A percentile compares a stretch with the other conserved stretches of the same genome.
These are phyloP conservation scores for Cotesia typhae DNA, from an alignment of 1,140 invertebrate species.

Conservation along the genomic window DNA sequence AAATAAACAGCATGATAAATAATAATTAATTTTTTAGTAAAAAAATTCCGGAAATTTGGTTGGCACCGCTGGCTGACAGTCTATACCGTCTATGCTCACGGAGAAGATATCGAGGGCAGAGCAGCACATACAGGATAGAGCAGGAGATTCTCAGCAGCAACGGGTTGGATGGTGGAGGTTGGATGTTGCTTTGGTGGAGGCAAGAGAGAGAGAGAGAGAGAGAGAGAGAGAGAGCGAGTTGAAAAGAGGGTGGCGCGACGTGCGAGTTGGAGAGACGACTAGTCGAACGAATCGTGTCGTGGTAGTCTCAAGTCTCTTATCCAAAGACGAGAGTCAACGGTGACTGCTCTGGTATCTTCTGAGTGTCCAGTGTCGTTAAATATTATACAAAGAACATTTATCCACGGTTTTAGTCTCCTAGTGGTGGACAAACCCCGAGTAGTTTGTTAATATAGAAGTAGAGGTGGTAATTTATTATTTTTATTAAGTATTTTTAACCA, in stretches of 20 bases:
- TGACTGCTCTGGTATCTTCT: neutral
- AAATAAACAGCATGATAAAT: no score
- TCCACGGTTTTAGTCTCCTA: no score
- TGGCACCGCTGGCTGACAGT: no score
- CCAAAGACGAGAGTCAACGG: neutral
- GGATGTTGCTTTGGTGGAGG: neutral
- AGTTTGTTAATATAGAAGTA: no score
- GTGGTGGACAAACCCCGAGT: no score
- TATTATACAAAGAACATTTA: neutral
- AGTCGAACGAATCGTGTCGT: neutral
- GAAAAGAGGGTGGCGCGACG: neutral
- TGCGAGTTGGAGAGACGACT: constrained; percentile 12
- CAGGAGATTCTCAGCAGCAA: neutral
- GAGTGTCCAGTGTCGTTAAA: constrained; percentile 26
- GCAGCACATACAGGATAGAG: neutral
- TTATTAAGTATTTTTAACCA: no score
- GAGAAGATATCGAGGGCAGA: no score
- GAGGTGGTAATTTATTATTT: no score
- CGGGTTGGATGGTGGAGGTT: neutral
- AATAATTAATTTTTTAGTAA: no score
- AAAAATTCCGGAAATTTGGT: no score
- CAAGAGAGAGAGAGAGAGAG: neutral
- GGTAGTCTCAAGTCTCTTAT: neutral
- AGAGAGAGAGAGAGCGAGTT: neutral
- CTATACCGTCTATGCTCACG: no score